phyloP scores from a whole-genome alignment of 2,797 vertebrate genomes.

The Coregonus sp. region DNA sequence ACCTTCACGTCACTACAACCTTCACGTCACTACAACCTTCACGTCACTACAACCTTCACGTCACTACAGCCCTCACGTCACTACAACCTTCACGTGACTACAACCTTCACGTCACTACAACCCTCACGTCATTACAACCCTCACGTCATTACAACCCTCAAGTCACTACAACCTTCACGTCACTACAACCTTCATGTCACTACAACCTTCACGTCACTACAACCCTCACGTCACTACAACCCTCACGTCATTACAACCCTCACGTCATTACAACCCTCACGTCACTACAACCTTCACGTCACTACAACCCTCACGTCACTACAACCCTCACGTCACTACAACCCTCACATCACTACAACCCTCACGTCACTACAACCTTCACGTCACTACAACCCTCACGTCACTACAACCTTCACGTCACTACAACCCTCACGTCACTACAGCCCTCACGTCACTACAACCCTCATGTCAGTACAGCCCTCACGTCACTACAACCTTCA shows the following conservation, averaged over 20 bases:
- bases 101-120: too few species aligned
- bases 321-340: slow-evolving; percentile 48
- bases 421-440: slow-evolving; percentile 45
- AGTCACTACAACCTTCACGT: too few species aligned
- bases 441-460: slow-evolving; percentile 44
- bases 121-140: too few species aligned
- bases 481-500: slow-evolving; percentile 51
- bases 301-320: slow-evolving; percentile 48
- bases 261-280: slow-evolving; percentile 54
- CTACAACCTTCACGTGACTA: too few species aligned
- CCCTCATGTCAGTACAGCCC: slow-evolving; percentile 45
- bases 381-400: slow-evolving; percentile 53
- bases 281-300: slow-evolving; percentile 49
- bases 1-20: too few species aligned
- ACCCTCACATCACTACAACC: slow-evolving; percentile 49
- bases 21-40: too few species aligned
- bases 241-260: slow-evolving; percentile 24
- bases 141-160: too few species aligned
- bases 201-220: slow-evolving; percentile 48
- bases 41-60: too few species aligned
- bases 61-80: too few species aligned
- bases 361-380: slow-evolving; percentile 50
- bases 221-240: slow-evolving; percentile 11
- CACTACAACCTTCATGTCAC: slow-evolving; percentile 47
- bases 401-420: slow-evolving; percentile 50